These are phyloP conservation scores for Lanistes nyassanus DNA, from an alignment of 1,140 invertebrate species.

Conservation along the genomic window DNA sequence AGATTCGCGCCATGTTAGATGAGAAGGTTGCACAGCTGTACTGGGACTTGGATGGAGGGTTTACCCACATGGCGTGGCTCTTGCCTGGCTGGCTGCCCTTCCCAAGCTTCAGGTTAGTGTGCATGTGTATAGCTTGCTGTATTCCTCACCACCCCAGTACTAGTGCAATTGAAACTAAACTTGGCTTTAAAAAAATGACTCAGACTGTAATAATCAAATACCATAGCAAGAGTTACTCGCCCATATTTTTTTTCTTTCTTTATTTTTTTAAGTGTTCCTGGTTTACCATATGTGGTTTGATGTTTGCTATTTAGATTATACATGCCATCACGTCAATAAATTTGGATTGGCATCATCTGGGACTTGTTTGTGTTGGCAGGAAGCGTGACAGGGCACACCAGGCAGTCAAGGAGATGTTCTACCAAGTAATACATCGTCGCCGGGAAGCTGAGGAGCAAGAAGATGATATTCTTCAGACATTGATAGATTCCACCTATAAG, in stretches of 20 bases:
- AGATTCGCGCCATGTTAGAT: conserved; percentile 50
- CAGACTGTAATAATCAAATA: no score
- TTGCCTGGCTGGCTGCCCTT: conserved; percentile 56
- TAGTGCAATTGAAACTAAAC: no score
- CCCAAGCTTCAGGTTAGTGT: conserved; percentile 50
- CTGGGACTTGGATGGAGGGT: conserved; percentile 56
- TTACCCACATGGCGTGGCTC: conserved; percentile 55
- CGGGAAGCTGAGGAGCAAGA: conserved; percentile 30
- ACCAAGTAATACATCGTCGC: conserved; percentile 47
- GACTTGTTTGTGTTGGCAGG: conserved; percentile 28
- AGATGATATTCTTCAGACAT: conserved; percentile 60
- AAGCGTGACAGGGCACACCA: conserved; percentile 49
- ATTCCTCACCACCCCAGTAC: no score
- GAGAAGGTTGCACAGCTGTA: conserved; percentile 56
- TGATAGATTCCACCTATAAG: conserved; percentile 59
- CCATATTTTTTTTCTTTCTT: no score
- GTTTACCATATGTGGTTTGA: no score
- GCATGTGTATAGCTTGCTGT: not conserved
- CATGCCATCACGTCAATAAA: not conserved
- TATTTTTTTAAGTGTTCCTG: no score
- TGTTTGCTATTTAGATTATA: no score
- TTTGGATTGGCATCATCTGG: not conserved
- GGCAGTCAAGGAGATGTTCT: conserved; percentile 55
- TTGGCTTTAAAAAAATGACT: no score
- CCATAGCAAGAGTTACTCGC: no score